A percentile compares a stretch with the other conserved stretches of the same genome.
Conservation (phyloP, 1,140 invertebrate genomes). For the Laupala kohalensis region DNA sequence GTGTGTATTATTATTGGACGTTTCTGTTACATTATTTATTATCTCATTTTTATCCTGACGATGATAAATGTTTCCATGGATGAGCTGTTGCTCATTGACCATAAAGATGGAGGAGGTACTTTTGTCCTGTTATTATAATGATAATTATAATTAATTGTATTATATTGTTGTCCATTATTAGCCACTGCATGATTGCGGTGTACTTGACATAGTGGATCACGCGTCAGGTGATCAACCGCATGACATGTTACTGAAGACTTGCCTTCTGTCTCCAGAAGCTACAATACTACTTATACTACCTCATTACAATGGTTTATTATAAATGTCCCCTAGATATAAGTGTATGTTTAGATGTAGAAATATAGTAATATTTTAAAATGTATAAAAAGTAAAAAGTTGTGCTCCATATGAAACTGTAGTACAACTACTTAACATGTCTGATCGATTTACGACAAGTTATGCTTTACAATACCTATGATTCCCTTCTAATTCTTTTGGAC, state of each 20-base stretch:
- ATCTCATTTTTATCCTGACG: no score
- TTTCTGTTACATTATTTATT: no score
- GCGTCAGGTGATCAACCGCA: neutral
- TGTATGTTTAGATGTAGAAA: constrained; percentile 8
- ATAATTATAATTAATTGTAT: no score
- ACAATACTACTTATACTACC: constrained; percentile 14
- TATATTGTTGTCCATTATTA: constrained; percentile 9
- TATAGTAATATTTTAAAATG: constrained; percentile 6
- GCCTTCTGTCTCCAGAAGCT: constrained; percentile 9
- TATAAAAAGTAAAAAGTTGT: constrained; percentile 2
- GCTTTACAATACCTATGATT: constrained; percentile 3
- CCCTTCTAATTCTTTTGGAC: constrained; percentile 1
- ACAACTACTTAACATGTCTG: constrained; percentile 12
- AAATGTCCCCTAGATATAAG: constrained; percentile 11
- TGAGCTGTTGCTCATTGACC: no score
- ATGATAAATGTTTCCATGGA: no score
- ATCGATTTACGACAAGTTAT: constrained; percentile 4
- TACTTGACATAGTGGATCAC: neutral
- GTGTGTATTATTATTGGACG: constrained; percentile 14
- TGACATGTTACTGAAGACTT: constrained; percentile 12
- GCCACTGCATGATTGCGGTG: constrained; percentile 4
- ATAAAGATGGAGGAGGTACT: no score
- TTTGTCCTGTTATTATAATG: no score
- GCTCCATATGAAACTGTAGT: constrained; percentile 12
- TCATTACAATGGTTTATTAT: constrained; percentile 14